phyloP scores from a whole-genome alignment of 2,888 invertebrate species.

The Chymomyza procnemis region DNA sequence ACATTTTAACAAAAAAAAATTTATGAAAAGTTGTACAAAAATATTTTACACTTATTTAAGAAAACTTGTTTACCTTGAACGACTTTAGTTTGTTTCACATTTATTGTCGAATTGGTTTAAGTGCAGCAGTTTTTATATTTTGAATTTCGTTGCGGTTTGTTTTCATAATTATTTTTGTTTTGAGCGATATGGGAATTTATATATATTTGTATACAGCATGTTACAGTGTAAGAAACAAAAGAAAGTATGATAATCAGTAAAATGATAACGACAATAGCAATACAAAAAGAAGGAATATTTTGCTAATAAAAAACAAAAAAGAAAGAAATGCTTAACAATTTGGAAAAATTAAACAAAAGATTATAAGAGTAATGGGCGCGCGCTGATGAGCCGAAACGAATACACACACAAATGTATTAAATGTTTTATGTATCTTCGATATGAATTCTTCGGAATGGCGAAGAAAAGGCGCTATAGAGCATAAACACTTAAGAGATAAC shows the following conservation, averaged over 20 bases:
- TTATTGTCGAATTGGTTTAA: neutral
- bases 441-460: constrained; percentile 19
- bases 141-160: constrained; percentile 17
- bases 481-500: constrained; percentile 3
- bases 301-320: too few species aligned
- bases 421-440: constrained; percentile 21
- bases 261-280: constrained; percentile 33
- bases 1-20: neutral
- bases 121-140: constrained; percentile 23
- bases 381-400: constrained; percentile 38
- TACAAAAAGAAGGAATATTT: constrained; percentile 38
- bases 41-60: neutral
- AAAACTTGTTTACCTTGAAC: constrained; percentile 62
- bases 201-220: constrained; percentile 41
- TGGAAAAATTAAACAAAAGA: neutral
- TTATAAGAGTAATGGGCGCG: constrained; percentile 19
- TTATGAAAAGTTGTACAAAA: neutral
- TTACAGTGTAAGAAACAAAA: constrained; percentile 53
- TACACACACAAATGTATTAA: constrained; percentile 37
- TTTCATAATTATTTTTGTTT: too few species aligned
- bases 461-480: constrained; percentile 7
- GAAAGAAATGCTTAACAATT: constrained; percentile 26
- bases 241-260: constrained; percentile 56
- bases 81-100: constrained; percentile 43
- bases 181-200: constrained; percentile 24